Evolutionary conservation across 2,888 invertebrate genomes (phyloP).

Genomic region (Quadriops clusia): DNA sequence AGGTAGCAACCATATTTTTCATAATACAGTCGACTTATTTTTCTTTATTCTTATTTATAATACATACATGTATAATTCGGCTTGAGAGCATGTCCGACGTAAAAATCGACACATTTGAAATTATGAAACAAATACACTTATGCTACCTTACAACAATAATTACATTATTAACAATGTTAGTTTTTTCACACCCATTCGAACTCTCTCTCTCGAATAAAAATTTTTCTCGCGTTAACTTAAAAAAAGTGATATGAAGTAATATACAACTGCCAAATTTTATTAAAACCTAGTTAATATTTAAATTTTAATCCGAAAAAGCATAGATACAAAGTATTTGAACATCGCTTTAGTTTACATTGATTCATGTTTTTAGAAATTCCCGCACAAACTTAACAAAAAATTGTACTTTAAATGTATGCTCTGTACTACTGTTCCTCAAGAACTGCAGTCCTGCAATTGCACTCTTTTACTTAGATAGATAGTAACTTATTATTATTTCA

Average conservation of each 20-base stretch:
- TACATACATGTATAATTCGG: conserved; percentile 35
- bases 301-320: conserved; percentile 11
- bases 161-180: conserved; percentile 9
- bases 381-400: conserved; percentile 23
- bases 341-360: conserved; percentile 18
- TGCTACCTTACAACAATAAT: conserved; percentile 16
- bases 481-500: too few species aligned
- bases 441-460: too few species aligned
- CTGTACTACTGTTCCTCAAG: too few species aligned
- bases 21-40: conserved; percentile 30
- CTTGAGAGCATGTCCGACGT: conserved; percentile 26
- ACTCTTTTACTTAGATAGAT: too few species aligned
- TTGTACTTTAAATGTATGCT: conserved; percentile 32
- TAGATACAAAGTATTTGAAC: conserved; percentile 7
- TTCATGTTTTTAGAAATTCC: conserved; percentile 11
- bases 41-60: conserved; percentile 19
- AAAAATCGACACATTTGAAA: conserved; percentile 8
- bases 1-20: conserved; percentile 30
- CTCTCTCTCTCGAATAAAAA: conserved; percentile 6
- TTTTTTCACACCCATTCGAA: conserved; percentile 7
- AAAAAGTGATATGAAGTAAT: conserved; percentile 17
- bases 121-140: conserved; percentile 17
- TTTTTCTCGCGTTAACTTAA: not conserved
- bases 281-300: conserved; percentile 10
- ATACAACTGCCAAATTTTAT: conserved; percentile 11